Conservation (phyloP, 2,797 vertebrate species). For the Calcarius lapponicus region DNA sequence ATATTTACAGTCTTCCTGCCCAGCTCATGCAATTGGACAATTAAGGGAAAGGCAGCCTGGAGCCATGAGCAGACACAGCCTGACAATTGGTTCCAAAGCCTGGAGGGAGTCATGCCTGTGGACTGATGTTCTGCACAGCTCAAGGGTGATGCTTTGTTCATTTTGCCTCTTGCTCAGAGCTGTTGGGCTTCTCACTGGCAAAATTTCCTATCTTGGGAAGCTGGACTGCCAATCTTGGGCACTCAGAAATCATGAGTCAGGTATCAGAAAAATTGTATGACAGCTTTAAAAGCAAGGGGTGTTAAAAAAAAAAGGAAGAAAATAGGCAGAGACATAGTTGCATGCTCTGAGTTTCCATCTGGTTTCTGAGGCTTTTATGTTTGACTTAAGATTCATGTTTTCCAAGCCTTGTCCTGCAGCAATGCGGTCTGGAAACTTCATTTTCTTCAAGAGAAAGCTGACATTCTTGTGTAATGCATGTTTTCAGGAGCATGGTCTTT, state of each 20-base stretch:
- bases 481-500: conserved; percentile 8
- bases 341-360: not conserved
- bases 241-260: not conserved
- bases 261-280: not conserved
- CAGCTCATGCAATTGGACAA: not conserved
- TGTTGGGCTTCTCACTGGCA: not conserved
- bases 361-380: not conserved
- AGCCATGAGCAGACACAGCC: not conserved
- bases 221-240: not conserved
- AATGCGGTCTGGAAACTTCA: conserved; percentile 17
- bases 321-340: not conserved
- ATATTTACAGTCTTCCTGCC: not conserved
- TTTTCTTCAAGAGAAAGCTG: conserved; percentile 24
- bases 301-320: not conserved
- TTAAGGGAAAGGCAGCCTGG: not conserved
- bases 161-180: not conserved
- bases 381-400: conserved; percentile 28
- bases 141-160: not conserved
- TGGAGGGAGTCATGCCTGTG: not conserved
- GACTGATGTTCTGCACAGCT: not conserved
- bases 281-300: not conserved
- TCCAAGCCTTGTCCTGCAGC: not conserved
- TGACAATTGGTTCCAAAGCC: not conserved
- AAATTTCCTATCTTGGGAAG: not conserved
- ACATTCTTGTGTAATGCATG: not conserved